Base-by-base conservation (phyloP, 2,888 invertebrate genomes). In the Fragum sueziense region DNA sequence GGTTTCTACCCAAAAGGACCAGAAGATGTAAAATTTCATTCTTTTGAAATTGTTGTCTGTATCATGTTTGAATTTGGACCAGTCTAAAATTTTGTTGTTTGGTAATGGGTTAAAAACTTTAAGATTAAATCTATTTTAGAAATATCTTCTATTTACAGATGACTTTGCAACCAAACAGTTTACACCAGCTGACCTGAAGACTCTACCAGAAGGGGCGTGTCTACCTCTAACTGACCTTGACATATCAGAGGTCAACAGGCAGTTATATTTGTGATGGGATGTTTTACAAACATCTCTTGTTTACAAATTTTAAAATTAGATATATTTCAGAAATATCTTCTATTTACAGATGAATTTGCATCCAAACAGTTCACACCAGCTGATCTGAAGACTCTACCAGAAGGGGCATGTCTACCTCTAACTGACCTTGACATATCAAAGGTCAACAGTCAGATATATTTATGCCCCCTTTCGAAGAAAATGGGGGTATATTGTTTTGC, bases 211-310 rank as follows among this genome's bases (percentile, higher is more conserved):
- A 14, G 88, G 87, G 27, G 83, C 86, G 11, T 91, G 93, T 68
- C 92, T 92, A 25, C 90, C 91, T 2, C 86, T 93, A 22, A 86
- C 88, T 57, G 93, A 93, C 82, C 83, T 93, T 22, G 83, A 87
- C 17, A 89, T 93, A 34, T 86, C 90, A 62, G 90, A 91, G 33
- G 91, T 93, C 41, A 91, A 89, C 73, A 73, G 78, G 70, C 74
- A 80, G 57, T 81, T 90, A 31, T 90, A 90, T 79, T 54, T 86
- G 41, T 76, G 57, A 65, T n/a, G n/a, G n/a, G n/a, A n/a, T n/a
- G n/a, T n/a, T n/a, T n/a, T n/a, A n/a, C n/a, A n/a, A n/a, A n/a
- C n/a, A n/a, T n/a, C n/a, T n/a, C n/a, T n/a, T n/a, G n/a, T n/a
- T n/a, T n/a, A n/a, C n/a, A n/a, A n/a, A n/a, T n/a, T n/a, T n/a